phyloP scores from a whole-genome alignment of 2,797 vertebrate genomes.

The Eulemur rubriventer region DNA sequence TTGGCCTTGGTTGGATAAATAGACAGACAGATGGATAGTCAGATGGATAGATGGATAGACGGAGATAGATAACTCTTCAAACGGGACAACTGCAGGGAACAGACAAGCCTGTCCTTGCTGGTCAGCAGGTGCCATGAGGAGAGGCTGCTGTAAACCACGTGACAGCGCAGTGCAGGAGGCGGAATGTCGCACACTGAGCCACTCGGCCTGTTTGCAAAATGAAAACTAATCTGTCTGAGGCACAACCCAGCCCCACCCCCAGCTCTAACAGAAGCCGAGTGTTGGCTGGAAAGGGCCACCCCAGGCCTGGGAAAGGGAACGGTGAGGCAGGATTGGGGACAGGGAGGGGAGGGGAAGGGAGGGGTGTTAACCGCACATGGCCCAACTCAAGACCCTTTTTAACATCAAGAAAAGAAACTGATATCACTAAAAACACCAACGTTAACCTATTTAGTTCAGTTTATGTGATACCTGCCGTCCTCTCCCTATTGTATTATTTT shows the following conservation, averaged over 20 bases:
- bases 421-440: fast-evolving
- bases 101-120: background rate
- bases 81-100: background rate
- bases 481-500: background rate
- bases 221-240: background rate
- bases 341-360: too few species aligned
- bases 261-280: background rate
- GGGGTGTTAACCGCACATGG: fast-evolving
- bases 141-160: background rate
- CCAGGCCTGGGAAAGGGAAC: fast-evolving
- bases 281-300: background rate
- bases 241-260: fast-evolving
- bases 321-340: background rate
- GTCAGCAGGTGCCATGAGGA: background rate
- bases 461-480: background rate
- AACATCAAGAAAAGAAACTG: background rate
- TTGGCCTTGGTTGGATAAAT: background rate
- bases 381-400: background rate
- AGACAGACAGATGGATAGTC: background rate
- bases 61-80: background rate
- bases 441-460: background rate
- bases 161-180: fast-evolving
- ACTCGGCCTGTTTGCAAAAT: background rate
- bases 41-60: background rate
- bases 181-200: too few species aligned